Conservation (phyloP, 2,888 invertebrate species). For the Nephrotoma appendiculata region DNA sequence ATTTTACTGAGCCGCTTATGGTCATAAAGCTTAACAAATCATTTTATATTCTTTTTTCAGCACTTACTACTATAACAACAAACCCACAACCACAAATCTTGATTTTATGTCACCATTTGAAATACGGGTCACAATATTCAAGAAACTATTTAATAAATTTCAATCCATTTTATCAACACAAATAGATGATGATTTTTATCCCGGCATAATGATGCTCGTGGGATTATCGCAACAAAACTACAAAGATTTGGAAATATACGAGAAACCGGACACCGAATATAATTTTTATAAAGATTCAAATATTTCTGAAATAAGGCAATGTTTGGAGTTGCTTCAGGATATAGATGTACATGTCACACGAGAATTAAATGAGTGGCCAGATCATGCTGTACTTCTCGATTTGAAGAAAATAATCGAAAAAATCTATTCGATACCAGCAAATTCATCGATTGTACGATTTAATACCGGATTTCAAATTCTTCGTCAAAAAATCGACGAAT, state of each 20-base stretch:
- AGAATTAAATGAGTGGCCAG: constrained; percentile 70
- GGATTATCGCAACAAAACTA: constrained; percentile 25
- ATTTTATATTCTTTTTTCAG: constrained; percentile 10
- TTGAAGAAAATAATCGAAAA: constrained; percentile 52
- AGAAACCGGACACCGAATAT: constrained; percentile 20
- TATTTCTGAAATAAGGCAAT: constrained; percentile 58
- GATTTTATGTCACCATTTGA: constrained; percentile 21
- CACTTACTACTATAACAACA: constrained; percentile 20
- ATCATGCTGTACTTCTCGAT: constrained; percentile 73
- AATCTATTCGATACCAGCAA: constrained; percentile 54
- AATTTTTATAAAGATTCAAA: constrained; percentile 80
- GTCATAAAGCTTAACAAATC: no score
- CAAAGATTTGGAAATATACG: constrained; percentile 14
- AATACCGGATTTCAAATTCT: constrained; percentile 82
- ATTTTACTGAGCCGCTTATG: no score
- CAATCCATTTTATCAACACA: constrained; percentile 20
- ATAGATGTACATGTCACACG: constrained; percentile 45
- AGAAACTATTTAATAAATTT: constrained; percentile 22
- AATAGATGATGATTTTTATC: constrained; percentile 23
- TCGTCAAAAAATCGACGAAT: constrained; percentile 70
- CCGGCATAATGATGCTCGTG: constrained; percentile 22
- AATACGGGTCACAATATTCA: constrained; percentile 24
- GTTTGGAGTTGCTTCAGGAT: constrained; percentile 50
- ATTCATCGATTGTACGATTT: constrained; percentile 74
- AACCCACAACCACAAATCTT: background rate